Percentiles rank a stretch among this genome's conserved stretches.
These are phyloP conservation scores for Argyresthia goedartella DNA, from an alignment of 2,888 invertebrate species.

Conservation along the genomic window DNA sequence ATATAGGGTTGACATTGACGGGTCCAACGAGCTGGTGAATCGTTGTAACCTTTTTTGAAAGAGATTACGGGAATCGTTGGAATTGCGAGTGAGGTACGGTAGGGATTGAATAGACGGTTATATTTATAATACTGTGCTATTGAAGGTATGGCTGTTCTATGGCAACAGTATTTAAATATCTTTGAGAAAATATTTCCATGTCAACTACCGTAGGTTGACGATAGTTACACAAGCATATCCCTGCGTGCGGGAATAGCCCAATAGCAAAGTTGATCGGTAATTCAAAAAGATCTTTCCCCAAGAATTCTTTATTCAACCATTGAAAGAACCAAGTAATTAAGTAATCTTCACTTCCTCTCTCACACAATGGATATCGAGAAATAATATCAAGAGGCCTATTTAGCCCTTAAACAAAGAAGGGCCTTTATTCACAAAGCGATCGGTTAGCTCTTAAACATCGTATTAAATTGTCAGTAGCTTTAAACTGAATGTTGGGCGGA, in stretches of 20 bases:
- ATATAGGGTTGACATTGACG: slow-evolving; percentile 5
- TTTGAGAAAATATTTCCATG: no score
- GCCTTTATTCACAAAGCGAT: slow-evolving; percentile 3
- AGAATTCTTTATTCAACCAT: neutral
- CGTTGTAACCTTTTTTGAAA: neutral
- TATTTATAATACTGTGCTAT: no score
- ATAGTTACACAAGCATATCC: no score
- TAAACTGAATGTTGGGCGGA: slow-evolving; percentile 46
- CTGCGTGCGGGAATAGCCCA: no score
- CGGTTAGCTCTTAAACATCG: slow-evolving; percentile 17
- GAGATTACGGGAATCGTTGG: neutral
- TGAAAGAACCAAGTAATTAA: neutral
- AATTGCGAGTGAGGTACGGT: no score
- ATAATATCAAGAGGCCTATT: neutral
- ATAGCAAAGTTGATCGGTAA: no score
- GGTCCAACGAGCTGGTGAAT: neutral
- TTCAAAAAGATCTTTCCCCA: no score
- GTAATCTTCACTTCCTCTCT: neutral
- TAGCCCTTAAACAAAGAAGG: slow-evolving; percentile 2
- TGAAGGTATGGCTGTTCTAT: no score
- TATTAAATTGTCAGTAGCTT: slow-evolving; percentile 27
- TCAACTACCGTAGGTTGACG: no score
- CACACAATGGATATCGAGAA: neutral
- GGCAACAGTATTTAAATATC: no score
- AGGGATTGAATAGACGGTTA: no score